Percentiles rank a stretch among this genome's conserved stretches.
phyloP scores from a whole-genome alignment of 2,888 invertebrate genomes.

The Nezara viridula region DNA sequence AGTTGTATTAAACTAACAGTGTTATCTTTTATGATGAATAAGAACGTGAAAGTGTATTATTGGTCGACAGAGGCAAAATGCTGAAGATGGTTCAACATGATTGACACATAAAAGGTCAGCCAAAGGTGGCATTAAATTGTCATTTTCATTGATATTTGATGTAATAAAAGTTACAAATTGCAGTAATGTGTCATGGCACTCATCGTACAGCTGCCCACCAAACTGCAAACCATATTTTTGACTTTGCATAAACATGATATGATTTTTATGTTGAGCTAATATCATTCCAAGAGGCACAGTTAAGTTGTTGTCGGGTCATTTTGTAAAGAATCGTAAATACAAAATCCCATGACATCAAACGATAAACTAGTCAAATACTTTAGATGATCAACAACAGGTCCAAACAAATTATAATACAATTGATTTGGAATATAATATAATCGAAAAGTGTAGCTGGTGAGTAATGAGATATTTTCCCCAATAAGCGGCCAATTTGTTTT shows the following conservation, averaged over 20 bases:
- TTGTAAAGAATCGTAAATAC: constrained; percentile 92
- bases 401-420: constrained; percentile 93
- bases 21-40: too few species aligned
- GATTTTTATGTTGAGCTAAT: constrained; percentile 97
- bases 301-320: constrained; percentile 89
- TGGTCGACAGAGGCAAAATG: constrained; percentile 96
- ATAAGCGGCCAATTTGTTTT: constrained; percentile 93
- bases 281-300: constrained; percentile 93
- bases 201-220: constrained; percentile 82
- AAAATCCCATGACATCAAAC: constrained; percentile 96
- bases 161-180: constrained; percentile 97
- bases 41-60: constrained; percentile 74
- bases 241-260: constrained; percentile 89
- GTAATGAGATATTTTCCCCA: constrained; percentile 97
- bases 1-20: too few species aligned
- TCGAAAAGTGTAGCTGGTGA: constrained; percentile 97
- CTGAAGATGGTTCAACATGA: constrained; percentile 95
- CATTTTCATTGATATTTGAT: constrained; percentile 95
- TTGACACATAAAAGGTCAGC: constrained; percentile 91
- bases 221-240: constrained; percentile 88
- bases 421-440: constrained; percentile 87
- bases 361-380: constrained; percentile 96
- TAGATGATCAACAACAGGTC: constrained; percentile 96
- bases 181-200: constrained; percentile 97
- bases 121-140: constrained; percentile 87